Conservation (phyloP, 1,140 invertebrate species). For the Drosophila nigromelanica region DNA sequence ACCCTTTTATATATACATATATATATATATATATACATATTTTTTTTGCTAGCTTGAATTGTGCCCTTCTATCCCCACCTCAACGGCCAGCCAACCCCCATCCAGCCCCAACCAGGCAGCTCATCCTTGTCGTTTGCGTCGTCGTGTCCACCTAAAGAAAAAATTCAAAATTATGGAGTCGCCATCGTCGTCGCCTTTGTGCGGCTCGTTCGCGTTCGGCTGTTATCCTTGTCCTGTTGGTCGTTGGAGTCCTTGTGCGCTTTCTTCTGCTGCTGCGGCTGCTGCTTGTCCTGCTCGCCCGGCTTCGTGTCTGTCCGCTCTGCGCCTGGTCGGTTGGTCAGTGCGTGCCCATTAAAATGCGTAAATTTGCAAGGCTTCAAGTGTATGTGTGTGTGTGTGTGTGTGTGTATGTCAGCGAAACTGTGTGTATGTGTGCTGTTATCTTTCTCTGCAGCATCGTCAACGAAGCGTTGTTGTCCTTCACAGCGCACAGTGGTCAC, state of each 20-base stretch:
- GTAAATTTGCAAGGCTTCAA: conserved; percentile 61
- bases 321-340: conserved; percentile 40
- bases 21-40: too few species aligned
- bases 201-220: conserved; percentile 29
- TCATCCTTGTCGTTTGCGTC: conserved; percentile 38
- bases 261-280: background rate
- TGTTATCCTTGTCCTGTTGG: conserved; percentile 15
- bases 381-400: conserved; percentile 16
- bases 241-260: background rate
- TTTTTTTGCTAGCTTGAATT: conserved; percentile 24
- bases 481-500: conserved; percentile 18
- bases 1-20: conserved; percentile 36
- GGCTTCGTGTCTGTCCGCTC: conserved; percentile 5
- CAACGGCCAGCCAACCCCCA: background rate
- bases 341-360: conserved; percentile 68
- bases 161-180: conserved; percentile 75
- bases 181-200: conserved; percentile 17
- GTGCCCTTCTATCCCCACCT: background rate
- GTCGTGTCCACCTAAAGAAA: conserved; percentile 42
- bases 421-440: conserved; percentile 18
- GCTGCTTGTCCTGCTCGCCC: background rate
- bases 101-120: conserved; percentile 18
- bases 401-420: conserved; percentile 10
- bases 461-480: background rate
- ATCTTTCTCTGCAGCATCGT: conserved; percentile 25